Percentiles rank a stretch among this genome's conserved stretches.
phyloP scores from a whole-genome alignment of 2,113 vertebrate genomes.

The Oreochromis spilurus region DNA sequence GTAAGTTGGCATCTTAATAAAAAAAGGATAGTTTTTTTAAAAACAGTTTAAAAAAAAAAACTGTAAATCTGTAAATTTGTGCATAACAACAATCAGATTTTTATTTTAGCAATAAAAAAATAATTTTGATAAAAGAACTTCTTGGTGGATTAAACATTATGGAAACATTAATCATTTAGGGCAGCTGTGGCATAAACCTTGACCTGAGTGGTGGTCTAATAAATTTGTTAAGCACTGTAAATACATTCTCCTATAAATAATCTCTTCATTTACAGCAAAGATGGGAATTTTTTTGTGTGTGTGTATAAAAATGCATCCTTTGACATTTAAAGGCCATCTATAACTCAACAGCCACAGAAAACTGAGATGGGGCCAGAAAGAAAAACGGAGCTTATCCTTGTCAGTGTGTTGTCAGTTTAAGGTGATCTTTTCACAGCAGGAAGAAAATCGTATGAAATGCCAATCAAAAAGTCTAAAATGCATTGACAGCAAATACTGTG shows the following conservation, averaged over 20 bases:
- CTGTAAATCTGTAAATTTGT: not conserved
- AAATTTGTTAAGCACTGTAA: not conserved
- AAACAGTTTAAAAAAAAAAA: not conserved
- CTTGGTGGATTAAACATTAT: not conserved
- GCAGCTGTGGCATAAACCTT: not conserved
- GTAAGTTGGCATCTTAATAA: not conserved
- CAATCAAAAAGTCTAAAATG: not conserved
- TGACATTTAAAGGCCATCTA: not conserved
- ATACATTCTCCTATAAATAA: not conserved
- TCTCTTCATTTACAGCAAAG: not conserved
- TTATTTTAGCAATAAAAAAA: not conserved
- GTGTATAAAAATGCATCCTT: not conserved
- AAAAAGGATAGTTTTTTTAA: fast-evolving
- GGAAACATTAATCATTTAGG: not conserved
- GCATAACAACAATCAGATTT: not conserved
- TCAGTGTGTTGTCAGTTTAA: not conserved
- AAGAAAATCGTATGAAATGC: not conserved
- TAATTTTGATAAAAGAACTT: not conserved
- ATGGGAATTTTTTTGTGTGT: not conserved
- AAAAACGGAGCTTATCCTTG: not conserved
- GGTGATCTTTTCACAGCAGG: not conserved
- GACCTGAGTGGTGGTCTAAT: not conserved
- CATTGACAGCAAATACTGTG: not conserved
- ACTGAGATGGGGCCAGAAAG: not conserved
- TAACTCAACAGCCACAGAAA: not conserved